phyloP scores from a whole-genome alignment of 2,113 vertebrate species.

The Cyprinodon tularosa region DNA sequence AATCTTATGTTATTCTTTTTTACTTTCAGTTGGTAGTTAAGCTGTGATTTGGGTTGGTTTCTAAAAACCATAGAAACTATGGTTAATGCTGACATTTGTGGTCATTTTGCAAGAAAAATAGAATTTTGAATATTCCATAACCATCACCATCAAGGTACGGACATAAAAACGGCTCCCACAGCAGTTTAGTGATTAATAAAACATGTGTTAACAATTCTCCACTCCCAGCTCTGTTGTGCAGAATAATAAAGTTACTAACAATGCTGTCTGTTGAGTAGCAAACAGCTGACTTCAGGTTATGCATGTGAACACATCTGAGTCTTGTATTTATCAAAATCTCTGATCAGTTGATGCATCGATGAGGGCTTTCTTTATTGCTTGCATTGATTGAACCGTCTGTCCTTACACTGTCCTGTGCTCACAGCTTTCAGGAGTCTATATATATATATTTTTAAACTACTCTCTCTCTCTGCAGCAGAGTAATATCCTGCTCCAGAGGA shows the following conservation, averaged over 20 bases:
- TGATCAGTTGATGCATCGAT: background rate
- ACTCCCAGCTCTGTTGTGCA: background rate
- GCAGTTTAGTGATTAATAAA: too few relatives aligned
- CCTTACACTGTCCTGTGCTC: slow-evolving; percentile 5
- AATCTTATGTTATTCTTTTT: too few relatives aligned
- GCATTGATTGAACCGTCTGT: background rate
- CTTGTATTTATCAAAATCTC: background rate
- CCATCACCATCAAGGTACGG: too few relatives aligned
- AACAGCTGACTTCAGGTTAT: background rate
- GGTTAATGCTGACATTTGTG: too few relatives aligned
- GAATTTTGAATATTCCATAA: too few relatives aligned
- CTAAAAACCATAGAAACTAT: too few relatives aligned
- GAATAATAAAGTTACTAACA: background rate
- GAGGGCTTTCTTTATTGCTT: background rate
- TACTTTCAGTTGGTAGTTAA: too few relatives aligned
- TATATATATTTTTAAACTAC: background rate
- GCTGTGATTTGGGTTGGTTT: too few relatives aligned
- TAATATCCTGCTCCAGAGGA: background rate
- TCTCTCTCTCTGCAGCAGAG: slow-evolving; percentile 5
- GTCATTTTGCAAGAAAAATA: too few relatives aligned
- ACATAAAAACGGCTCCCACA: too few relatives aligned
- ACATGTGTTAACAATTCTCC: too few relatives aligned
- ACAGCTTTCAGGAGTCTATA: background rate
- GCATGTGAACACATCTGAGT: background rate
- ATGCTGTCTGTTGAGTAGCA: background rate